phyloP scores from a whole-genome alignment of 2,888 invertebrate species.

The Leucoma salicis region DNA sequence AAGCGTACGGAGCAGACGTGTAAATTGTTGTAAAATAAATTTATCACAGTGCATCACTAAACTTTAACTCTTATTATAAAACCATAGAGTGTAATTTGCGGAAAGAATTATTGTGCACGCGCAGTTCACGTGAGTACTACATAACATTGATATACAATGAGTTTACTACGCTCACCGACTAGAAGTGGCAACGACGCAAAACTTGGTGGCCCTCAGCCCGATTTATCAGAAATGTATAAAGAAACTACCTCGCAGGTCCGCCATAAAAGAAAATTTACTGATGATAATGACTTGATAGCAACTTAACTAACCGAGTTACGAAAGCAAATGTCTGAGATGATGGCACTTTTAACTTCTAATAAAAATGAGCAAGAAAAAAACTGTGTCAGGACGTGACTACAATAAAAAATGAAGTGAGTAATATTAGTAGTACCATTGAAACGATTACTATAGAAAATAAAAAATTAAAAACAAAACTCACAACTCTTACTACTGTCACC shows the following conservation, averaged over 20 bases:
- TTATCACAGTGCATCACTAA: too few relatives aligned
- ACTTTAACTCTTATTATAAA: too few relatives aligned
- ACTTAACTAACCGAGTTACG: background rate
- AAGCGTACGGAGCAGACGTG: too few relatives aligned
- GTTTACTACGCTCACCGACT: background rate
- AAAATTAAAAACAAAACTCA: background rate
- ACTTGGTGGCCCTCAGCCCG: background rate
- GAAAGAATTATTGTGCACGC: background rate
- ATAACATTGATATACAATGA: conserved; percentile 1
- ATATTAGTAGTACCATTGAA: background rate
- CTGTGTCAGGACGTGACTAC: conserved; percentile 3
- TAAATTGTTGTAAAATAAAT: too few relatives aligned
- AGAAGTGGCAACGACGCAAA: background rate
- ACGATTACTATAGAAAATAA: background rate
- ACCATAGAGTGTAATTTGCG: too few relatives aligned
- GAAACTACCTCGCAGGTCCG: background rate
- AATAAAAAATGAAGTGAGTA: background rate
- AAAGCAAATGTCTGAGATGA: conserved; percentile 7
- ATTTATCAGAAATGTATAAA: conserved; percentile 1
- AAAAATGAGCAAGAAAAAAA: conserved; percentile 4
- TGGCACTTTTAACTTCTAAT: conserved; percentile 2
- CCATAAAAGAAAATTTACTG: background rate
- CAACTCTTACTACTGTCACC: background rate
- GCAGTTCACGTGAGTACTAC: background rate
- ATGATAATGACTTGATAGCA: background rate